Base-by-base conservation (phyloP, 2,113 vertebrate species). In the Corynorhinus townsendii region DNA sequence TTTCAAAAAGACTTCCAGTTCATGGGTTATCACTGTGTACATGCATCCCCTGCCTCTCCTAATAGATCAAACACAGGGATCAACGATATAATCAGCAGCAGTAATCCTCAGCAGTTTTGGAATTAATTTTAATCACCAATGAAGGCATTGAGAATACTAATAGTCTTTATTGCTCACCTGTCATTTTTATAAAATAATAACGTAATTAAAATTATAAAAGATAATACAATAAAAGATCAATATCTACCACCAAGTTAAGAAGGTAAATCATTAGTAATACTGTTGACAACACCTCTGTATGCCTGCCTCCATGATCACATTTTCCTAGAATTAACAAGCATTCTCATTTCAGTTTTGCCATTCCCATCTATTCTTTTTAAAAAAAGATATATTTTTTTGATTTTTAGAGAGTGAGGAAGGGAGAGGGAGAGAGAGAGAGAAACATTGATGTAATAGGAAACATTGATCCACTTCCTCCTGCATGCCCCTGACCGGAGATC, bases 61-160 rank as follows among this genome's bases (percentile, higher is more conserved):
- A 76, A 86, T 22, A 96, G 47, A 86, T 62, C 33, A 64, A 91
- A 82, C 24, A 64, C 4, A 49, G 75, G 40, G 33, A 90, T 64
- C 77, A 93, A 86, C 17, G 66, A 82, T 35, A 38, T 7, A 71
- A 68, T 73, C 62, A 11, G 6, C 17, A 82, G 35, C 30, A 20
- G 20, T 11, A 94, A 68, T 80, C 17, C 43, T 54, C 33, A 82
- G 33, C 40, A 79, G 30, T 40, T 85, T 45, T 3, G 17, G 28
- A 81, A 89, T 93, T 84, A 66, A 92, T 95, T 92, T 92, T 85
- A 93, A 89, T 96, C 11, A 90, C 66, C 59, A 77, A 77, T 6
- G 1, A 93, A 82, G 45, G 22, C 38, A 83, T 69, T 28, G 30
- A 89, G 17, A 89, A 89, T 68, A 52, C 73, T 49, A 86, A 45